Conservation (phyloP, 2,797 vertebrate species). For the Thalassophryne amazonica region DNA sequence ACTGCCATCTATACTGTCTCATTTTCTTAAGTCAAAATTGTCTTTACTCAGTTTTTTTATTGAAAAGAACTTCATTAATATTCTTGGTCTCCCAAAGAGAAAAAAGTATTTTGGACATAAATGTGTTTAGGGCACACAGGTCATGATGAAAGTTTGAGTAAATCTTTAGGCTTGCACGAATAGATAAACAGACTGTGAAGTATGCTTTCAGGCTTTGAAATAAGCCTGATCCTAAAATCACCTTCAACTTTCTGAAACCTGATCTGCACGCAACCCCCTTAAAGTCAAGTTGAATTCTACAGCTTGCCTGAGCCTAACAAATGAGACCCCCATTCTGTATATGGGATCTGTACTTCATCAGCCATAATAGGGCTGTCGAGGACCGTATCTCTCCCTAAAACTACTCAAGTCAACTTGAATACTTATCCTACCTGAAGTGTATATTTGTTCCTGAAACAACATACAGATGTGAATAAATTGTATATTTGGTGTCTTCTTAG, state of each 20-base stretch:
- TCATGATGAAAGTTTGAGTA: constrained; percentile 51
- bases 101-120: constrained; percentile 25
- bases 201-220: constrained; percentile 73
- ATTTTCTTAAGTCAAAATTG: background rate
- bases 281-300: constrained; percentile 60
- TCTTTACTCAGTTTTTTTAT: background rate
- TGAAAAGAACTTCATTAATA: constrained; percentile 1
- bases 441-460: too few relatives aligned
- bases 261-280: constrained; percentile 57
- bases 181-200: constrained; percentile 63
- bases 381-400: constrained; percentile 29
- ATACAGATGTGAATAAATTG: too few relatives aligned
- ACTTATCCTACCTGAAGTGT: too few relatives aligned
- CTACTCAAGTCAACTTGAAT: constrained; percentile 1
- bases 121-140: constrained; percentile 46
- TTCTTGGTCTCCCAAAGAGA: background rate
- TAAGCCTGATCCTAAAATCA: constrained; percentile 70
- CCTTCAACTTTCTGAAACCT: constrained; percentile 73
- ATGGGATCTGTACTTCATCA: constrained; percentile 67
- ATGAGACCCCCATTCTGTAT: constrained; percentile 61
- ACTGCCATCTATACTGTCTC: constrained; percentile 11
- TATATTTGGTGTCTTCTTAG: too few relatives aligned
- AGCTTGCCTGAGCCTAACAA: constrained; percentile 52
- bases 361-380: constrained; percentile 46
- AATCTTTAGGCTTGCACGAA: constrained; percentile 53